phyloP scores from a whole-genome alignment of 2,888 invertebrate genomes.

The Mythimna albipuncta region DNA sequence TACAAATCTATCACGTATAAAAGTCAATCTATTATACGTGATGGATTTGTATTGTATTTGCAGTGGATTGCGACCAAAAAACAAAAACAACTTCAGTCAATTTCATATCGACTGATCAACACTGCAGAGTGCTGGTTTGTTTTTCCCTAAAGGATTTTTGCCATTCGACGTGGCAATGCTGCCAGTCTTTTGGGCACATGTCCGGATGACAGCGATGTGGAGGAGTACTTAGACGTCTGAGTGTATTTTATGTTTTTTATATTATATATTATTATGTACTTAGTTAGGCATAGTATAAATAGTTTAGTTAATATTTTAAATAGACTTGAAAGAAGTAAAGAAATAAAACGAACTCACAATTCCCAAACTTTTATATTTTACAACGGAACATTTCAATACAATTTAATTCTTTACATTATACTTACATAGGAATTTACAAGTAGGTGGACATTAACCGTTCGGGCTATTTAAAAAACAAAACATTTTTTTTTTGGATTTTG shows the following conservation, averaged over 20 bases:
- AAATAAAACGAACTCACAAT: slow-evolving; percentile 59
- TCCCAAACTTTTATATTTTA: slow-evolving; percentile 78
- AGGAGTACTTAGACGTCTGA: no score
- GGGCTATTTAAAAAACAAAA: slow-evolving; percentile 45
- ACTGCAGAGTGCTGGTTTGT: no score
- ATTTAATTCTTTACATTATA: slow-evolving; percentile 68
- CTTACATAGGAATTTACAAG: slow-evolving; percentile 67
- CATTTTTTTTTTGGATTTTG: slow-evolving; percentile 15
- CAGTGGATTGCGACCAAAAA: neutral
- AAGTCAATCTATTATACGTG: no score
- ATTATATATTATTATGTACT: no score
- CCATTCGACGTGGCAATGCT: no score
- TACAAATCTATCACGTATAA: no score
- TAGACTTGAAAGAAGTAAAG: slow-evolving; percentile 36
- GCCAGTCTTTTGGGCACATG: no score
- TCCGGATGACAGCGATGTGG: no score
- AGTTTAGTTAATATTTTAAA: neutral
- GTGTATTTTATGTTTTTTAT: no score
- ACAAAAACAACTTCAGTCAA: neutral
- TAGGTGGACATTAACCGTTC: slow-evolving; percentile 41
- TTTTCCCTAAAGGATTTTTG: no score
- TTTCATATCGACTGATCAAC: no score
- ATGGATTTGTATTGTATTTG: neutral
- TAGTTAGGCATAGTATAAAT: no score
- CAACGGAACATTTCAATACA: slow-evolving; percentile 81